Base-by-base conservation (phyloP, 1,140 invertebrate genomes). In the Dendroctonus valens region DNA sequence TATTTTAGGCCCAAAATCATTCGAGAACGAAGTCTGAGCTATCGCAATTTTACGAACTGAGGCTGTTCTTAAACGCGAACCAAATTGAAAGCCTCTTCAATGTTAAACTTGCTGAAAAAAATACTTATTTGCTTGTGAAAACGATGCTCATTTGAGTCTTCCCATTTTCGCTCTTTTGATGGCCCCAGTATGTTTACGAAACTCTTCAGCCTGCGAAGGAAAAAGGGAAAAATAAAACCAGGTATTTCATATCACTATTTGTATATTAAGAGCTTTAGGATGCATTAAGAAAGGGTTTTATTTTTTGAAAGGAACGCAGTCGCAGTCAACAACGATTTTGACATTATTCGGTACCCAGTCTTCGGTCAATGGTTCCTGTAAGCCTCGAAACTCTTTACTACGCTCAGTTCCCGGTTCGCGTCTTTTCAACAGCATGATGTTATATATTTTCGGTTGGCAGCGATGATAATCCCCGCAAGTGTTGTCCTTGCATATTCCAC, bases 371-470 rank as follows among this genome's bases (percentile, higher is more conserved):
- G 12, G 9, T 15, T 59, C n/a, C 7, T 41, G 41, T 15, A 41
- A 39, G 5, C 37, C 1, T 37, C 46, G 57, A 7, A 37, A n/a
- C 0, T 41, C 12, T 41, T 40, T 37, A 42, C 40, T 42, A 14
- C 3, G 9, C 9, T 41, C 41, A 4, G 3, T 12, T 11, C 42
- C 41, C 12, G 57, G 3, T 0, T 59, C 42, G 15, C 41, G 37
- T 46, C 42, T 42, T 42, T 46, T 59, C 46, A 59, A 41, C 12
- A 59, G 5, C 15, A 7, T 41, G 11, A 59, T 8, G 9, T 59
- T 42, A 12, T 59, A 59, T 46, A 37, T 46, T 26, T 59, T 59
- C 9, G 57, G 41, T 46, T 59, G 57, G 7, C 57, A 59, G 7
- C 41, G 57, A 41, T 59, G 41, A 15, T 26, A 46, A 6, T 44